These are phyloP conservation scores for Eupithecia centaureata DNA, from an alignment of 2,888 invertebrate genomes.

Conservation along the genomic window DNA sequence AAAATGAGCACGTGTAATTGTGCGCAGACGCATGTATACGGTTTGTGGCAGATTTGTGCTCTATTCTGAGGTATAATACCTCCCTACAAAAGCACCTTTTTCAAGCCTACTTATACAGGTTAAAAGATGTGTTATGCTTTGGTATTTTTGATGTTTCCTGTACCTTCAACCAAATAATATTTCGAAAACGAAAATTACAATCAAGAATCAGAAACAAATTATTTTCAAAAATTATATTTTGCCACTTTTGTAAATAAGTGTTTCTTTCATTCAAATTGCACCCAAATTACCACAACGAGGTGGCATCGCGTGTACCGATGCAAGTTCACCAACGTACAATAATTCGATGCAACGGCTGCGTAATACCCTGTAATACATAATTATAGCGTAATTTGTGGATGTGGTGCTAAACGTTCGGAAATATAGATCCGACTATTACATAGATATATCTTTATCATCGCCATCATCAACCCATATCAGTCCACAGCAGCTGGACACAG, in stretches of 20 bases:
- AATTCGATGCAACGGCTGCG: slow-evolving; percentile 50
- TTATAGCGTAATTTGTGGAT: slow-evolving; percentile 37
- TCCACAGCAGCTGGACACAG: no score
- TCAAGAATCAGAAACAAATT: no score
- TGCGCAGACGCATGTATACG: slow-evolving; percentile 23
- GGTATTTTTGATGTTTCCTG: neutral
- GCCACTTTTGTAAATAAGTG: neutral
- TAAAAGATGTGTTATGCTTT: neutral
- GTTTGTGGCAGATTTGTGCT: slow-evolving; percentile 16
- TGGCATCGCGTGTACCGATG: slow-evolving; percentile 38
- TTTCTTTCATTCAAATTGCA: slow-evolving; percentile 9
- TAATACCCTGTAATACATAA: slow-evolving; percentile 41
- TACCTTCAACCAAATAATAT: neutral
- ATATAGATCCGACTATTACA: no score
- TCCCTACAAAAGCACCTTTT: neutral
- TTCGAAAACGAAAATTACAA: no score
- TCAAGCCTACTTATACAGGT: no score
- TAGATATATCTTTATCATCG: no score
- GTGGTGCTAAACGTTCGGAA: neutral
- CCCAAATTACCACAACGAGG: slow-evolving; percentile 38
- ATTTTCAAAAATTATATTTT: no score
- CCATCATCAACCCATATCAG: no score
- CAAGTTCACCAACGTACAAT: slow-evolving; percentile 45
- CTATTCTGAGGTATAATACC: slow-evolving; percentile 14
- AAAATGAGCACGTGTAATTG: slow-evolving; percentile 44